These are phyloP conservation scores for Seriola aureovittata DNA, from an alignment of 2,113 vertebrate genomes.

Conservation along the genomic window DNA sequence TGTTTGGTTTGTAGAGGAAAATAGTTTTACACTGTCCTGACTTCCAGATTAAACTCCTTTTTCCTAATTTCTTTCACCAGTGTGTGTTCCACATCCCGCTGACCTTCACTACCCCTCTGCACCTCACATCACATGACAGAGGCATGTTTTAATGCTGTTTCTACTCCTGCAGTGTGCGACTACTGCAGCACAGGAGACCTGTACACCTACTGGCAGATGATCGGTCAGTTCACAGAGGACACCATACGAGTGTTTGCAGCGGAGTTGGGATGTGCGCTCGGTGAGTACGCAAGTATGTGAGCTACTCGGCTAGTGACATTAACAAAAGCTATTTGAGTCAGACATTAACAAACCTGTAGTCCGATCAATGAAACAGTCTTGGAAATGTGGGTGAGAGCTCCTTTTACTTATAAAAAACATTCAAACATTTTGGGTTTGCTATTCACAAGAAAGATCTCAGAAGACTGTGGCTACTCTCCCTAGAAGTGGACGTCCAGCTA, in stretches of 20 bases:
- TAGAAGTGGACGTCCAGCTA: too few relatives aligned
- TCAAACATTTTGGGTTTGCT: too few relatives aligned
- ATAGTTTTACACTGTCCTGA: slow-evolving; percentile 17
- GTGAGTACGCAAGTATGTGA: slow-evolving; percentile 79
- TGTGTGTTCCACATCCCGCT: slow-evolving; percentile 46
- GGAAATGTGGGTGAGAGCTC: too few relatives aligned
- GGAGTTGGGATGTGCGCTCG: slow-evolving; percentile 92
- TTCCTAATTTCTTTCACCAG: slow-evolving; percentile 14
- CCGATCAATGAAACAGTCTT: too few relatives aligned
- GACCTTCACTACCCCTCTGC: slow-evolving; percentile 5
- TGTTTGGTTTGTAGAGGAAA: slow-evolving; percentile 20
- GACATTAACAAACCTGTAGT: too few relatives aligned
- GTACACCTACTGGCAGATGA: slow-evolving; percentile 91
- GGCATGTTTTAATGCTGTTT: slow-evolving; percentile 23
- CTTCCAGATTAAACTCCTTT: slow-evolving; percentile 21
- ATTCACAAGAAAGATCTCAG: too few relatives aligned
- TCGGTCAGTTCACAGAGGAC: slow-evolving; percentile 87
- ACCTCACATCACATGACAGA: background rate
- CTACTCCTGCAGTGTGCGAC: slow-evolving; percentile 89
- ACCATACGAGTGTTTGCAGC: slow-evolving; percentile 91
- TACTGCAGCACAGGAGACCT: slow-evolving; percentile 95
- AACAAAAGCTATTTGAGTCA: too few relatives aligned
- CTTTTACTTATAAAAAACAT: too few relatives aligned
- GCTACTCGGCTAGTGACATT: too few relatives aligned
- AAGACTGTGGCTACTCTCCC: too few relatives aligned